Evolutionary conservation across 2,113 vertebrate species (phyloP), one percentile per base, ranked within the genome.

Genomic region (Otis tarda): DNA sequence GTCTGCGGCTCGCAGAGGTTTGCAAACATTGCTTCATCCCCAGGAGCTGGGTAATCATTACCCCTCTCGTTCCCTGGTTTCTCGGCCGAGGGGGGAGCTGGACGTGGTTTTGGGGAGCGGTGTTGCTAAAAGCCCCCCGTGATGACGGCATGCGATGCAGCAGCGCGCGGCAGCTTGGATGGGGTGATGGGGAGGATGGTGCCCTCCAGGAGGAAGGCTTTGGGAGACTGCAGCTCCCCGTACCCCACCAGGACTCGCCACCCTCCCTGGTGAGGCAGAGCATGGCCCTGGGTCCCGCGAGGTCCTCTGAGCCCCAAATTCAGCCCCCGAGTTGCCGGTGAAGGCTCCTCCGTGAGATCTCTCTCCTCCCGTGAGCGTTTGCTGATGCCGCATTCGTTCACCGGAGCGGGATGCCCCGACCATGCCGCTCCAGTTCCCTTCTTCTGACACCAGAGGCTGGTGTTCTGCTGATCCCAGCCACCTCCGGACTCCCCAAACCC

Each of bases 391-490:
- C 31, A 0, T 14, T 9, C 1, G 2, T 4, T 3, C 3, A 5
- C 20, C 1, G 6, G 7, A 5, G 8, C 1, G 2, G 60, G 67
- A 14, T 5, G 12, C 39, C 6, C 30, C 2, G 80, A 3, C 31
- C 0, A 0, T 6, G 12, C 23, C 0, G 0, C 18, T 43, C 71
- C 0, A 0, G 0, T 43, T 74, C 83, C 56, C 50, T 22, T 57
- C 23, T 33, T 6, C 59, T 2, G 5, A 25, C 43, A 5, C 13
- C 0, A 0, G 53, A 0, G 17, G 1, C 12, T 68, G 49, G 55
- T 0, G 9, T 59, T 45, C 2, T 4, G 12, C 9, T 1, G 24
- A 15, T 71, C 52, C 80, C 65, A 35, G 0, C 25, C 28, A 9
- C n/a, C 16, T 9, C 71, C 43, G 1, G 4, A 3, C 24, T n/a